These are phyloP conservation scores for Lasioglossum malachurum DNA, from an alignment of 2,888 invertebrate genomes.

Conservation along the genomic window DNA sequence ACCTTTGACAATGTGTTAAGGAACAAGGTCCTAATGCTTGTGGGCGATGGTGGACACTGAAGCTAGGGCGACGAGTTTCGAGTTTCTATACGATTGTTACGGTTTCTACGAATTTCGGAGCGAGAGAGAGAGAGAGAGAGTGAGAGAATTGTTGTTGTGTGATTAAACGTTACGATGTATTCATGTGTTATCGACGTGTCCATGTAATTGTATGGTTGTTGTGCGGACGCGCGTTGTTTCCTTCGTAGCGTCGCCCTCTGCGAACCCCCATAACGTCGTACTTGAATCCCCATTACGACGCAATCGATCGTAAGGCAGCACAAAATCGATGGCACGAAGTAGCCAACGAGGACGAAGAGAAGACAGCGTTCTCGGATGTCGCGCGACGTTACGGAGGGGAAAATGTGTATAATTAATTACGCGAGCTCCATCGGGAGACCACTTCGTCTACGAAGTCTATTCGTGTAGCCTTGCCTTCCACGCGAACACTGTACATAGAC, in stretches of 20 bases:
- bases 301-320: background rate
- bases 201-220: constrained; percentile 55
- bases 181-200: constrained; percentile 52
- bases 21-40: background rate
- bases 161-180: constrained; percentile 40
- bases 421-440: constrained; percentile 27
- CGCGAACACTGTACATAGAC: constrained; percentile 49
- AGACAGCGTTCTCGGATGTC: background rate
- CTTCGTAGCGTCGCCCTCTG: background rate
- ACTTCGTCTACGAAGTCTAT: constrained; percentile 25
- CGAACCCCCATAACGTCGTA: background rate
- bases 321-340: background rate
- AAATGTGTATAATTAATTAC: constrained; percentile 33
- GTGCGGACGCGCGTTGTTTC: constrained; percentile 26
- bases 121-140: background rate
- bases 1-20: background rate
- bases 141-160: constrained; percentile 17
- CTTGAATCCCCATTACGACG: background rate
- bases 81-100: constrained; percentile 54
- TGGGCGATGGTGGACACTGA: background rate
- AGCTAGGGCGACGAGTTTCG: constrained; percentile 14
- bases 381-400: constrained; percentile 1
- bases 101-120: constrained; percentile 45
- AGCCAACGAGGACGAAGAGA: background rate
- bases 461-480: constrained; percentile 55